phyloP scores from a whole-genome alignment of 1,140 invertebrate genomes.

The Sminthurides bifidus region DNA sequence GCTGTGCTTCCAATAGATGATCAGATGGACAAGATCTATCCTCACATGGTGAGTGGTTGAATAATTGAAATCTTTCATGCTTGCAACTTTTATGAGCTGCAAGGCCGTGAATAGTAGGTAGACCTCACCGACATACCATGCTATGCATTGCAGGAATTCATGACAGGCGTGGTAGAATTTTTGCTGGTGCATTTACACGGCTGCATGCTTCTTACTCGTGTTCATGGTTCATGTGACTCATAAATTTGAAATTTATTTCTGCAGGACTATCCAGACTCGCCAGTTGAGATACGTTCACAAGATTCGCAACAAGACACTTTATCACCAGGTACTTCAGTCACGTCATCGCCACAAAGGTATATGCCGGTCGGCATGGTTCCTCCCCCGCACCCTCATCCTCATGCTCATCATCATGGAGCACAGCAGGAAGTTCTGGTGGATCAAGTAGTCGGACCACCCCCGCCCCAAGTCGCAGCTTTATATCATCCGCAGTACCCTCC shows the following conservation, averaged over 20 bases:
- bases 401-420: no score
- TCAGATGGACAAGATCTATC: conserved; percentile 1
- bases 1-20: conserved; percentile 5
- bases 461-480: not conserved
- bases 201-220: no score
- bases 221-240: no score
- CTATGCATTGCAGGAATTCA: no score
- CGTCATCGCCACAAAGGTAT: not conserved
- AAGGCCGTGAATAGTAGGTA: no score
- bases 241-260: no score
- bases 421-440: no score
- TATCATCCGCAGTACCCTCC: conserved; percentile 6
- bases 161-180: no score
- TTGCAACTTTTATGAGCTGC: no score
- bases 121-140: no score
- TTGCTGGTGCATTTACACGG: no score
- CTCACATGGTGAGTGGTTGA: not conserved
- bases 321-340: conserved; percentile 6
- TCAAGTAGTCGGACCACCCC: not conserved
- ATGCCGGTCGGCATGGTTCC: not conserved
- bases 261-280: conserved; percentile 7
- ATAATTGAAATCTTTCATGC: not conserved
- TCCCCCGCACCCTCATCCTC: not conserved
- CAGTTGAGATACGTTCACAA: conserved; percentile 6
- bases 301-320: conserved; percentile 7